Percentiles rank a stretch among this genome's conserved stretches.
phyloP scores from a whole-genome alignment of 1,140 invertebrate genomes.

The Sogatella furcifera region DNA sequence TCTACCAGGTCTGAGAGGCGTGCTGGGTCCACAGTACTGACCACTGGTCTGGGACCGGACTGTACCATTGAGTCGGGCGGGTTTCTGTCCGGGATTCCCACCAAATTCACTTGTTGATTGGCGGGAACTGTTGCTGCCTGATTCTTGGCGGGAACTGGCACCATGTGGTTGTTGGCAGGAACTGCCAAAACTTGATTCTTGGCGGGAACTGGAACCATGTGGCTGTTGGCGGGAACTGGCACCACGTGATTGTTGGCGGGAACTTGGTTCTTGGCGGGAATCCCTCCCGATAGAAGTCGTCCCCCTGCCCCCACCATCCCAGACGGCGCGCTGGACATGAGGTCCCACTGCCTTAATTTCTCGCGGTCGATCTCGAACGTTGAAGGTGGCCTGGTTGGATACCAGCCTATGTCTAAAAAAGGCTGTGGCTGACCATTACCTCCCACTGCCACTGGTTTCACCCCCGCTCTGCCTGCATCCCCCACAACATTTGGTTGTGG shows the following conservation, averaged over 20 bases:
- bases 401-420: constrained; percentile 46
- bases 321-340: constrained; percentile 63
- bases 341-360: constrained; percentile 75
- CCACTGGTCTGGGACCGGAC: too few relatives aligned
- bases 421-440: constrained; percentile 24
- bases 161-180: neutral
- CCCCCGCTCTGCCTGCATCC: constrained; percentile 27
- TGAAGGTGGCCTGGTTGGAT: constrained; percentile 28
- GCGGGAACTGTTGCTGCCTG: neutral
- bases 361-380: constrained; percentile 62
- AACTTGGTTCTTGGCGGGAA: neutral
- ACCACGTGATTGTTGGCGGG: constrained; percentile 1
- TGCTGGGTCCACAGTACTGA: too few relatives aligned
- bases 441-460: constrained; percentile 5
- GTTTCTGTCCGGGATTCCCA: too few relatives aligned
- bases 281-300: neutral
- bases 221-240: neutral
- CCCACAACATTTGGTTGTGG: constrained; percentile 29
- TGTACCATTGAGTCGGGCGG: too few relatives aligned
- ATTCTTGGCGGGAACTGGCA: too few relatives aligned
- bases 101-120: too few relatives aligned
- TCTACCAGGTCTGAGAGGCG: too few relatives aligned
- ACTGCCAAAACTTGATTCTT: too few relatives aligned
- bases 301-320: constrained; percentile 24
- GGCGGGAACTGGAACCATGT: too few relatives aligned